A percentile compares a stretch with the other conserved stretches of the same genome.
phyloP scores from a whole-genome alignment of 2,797 vertebrate species.

The Triplophysa bombifrons region DNA sequence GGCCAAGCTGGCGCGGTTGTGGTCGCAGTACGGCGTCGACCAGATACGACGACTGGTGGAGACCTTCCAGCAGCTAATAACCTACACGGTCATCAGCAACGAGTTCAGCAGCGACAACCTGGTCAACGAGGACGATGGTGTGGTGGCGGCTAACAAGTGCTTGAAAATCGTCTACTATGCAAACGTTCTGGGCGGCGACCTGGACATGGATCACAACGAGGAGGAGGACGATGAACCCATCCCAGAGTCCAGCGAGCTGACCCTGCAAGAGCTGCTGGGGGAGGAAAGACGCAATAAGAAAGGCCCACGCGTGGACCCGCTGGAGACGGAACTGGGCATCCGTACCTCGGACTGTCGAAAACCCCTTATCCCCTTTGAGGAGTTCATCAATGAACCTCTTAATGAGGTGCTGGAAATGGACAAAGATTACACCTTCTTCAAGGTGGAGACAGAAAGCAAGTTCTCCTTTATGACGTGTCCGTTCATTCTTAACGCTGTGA shows the following conservation, averaged over 20 bases:
- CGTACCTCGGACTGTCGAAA: slow-evolving; percentile 88
- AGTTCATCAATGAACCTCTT: slow-evolving; percentile 95
- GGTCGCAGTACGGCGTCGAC: slow-evolving; percentile 85
- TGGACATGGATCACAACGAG: slow-evolving; percentile 90
- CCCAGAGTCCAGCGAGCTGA: slow-evolving; percentile 89
- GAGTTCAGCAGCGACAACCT: slow-evolving; percentile 91
- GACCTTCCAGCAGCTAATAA: slow-evolving; percentile 98
- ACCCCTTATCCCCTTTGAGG: slow-evolving; percentile 93
- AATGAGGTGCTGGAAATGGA: slow-evolving; percentile 99
- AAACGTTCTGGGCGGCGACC: slow-evolving; percentile 89
- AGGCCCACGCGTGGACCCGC: slow-evolving; percentile 88
- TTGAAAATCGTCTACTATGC: slow-evolving; percentile 98
- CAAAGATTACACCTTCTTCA: slow-evolving; percentile 99
- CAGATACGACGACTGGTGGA: slow-evolving; percentile 94
- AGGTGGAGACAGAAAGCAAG: slow-evolving; percentile 96
- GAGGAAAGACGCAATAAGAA: slow-evolving; percentile 95
- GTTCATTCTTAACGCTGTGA: slow-evolving; percentile 94
- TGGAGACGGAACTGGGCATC: slow-evolving; percentile 93
- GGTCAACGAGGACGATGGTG: slow-evolving; percentile 93
- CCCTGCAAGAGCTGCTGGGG: slow-evolving; percentile 92
- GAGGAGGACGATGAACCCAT: slow-evolving; percentile 94
- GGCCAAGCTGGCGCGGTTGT: slow-evolving; percentile 87
- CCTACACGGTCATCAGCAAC: slow-evolving; percentile 96
- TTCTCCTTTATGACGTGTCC: slow-evolving; percentile 99
- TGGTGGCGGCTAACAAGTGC: slow-evolving; percentile 95